phyloP scores from a whole-genome alignment of 2,797 vertebrate species.

The Knipowitschia caucasica region DNA sequence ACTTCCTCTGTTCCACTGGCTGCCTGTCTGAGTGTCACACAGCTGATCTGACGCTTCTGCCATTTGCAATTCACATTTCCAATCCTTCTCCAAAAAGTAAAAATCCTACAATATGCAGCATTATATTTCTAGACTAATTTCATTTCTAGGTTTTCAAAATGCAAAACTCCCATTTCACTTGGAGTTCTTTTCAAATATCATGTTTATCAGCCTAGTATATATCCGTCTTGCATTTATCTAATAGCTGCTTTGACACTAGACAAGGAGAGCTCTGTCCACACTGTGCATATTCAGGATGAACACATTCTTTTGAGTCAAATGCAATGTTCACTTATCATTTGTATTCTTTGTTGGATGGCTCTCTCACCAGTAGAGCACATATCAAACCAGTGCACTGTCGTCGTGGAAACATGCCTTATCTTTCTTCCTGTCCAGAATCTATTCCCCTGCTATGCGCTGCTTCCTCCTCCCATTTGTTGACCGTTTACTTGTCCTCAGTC shows the following conservation, averaged over 20 bases:
- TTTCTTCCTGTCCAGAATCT: slow-evolving; percentile 33
- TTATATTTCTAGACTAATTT: no score
- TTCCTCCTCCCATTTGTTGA: slow-evolving; percentile 43
- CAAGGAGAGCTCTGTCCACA: no score
- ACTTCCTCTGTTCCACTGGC: slow-evolving; percentile 41
- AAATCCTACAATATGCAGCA: background rate
- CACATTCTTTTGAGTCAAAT: no score
- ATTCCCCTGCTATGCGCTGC: slow-evolving; percentile 13
- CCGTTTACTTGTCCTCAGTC: slow-evolving; percentile 62
- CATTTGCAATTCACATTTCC: slow-evolving; percentile 26
- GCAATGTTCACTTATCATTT: background rate
- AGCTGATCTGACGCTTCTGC: slow-evolving; percentile 7
- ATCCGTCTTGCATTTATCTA: no score
- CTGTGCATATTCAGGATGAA: no score
- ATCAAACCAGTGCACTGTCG: background rate
- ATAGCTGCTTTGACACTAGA: no score
- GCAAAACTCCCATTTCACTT: no score
- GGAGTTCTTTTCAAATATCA: no score
- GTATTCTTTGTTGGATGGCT: background rate
- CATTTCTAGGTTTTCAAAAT: no score
- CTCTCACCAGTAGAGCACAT: background rate
- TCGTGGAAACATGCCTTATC: slow-evolving; percentile 15
- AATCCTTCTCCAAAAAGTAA: slow-evolving; percentile 1
- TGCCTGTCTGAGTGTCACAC: slow-evolving; percentile 40
- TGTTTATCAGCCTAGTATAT: no score